Conservation (phyloP, 2,113 vertebrate species). For the Talpa occidentalis region DNA sequence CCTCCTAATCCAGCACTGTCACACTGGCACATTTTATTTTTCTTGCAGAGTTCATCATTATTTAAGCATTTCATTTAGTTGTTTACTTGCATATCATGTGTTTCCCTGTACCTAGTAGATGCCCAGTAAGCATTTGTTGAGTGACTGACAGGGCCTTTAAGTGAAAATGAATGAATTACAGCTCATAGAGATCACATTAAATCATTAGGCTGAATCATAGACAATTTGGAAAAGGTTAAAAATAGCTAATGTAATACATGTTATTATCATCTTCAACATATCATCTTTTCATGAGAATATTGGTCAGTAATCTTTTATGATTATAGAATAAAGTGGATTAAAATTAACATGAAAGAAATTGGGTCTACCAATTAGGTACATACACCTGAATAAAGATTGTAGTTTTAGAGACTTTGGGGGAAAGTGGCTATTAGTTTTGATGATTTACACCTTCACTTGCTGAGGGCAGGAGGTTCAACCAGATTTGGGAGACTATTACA, state of each 20-base stretch:
- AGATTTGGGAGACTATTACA: neutral
- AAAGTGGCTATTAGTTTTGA: neutral
- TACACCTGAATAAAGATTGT: neutral
- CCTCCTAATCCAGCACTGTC: accelerated
- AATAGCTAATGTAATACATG: neutral
- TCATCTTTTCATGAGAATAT: neutral
- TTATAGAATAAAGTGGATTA: neutral
- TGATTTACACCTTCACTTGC: neutral
- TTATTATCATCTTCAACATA: neutral
- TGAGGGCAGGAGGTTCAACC: neutral
- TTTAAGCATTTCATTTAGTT: neutral
- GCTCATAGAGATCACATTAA: neutral
- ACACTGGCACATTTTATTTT: neutral
- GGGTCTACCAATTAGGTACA: neutral
- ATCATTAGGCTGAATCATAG: neutral
- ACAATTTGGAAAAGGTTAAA: neutral
- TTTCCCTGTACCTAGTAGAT: neutral
- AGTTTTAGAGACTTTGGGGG: neutral
- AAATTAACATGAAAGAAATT: neutral
- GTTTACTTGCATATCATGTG: no score
- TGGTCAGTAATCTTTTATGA: neutral
- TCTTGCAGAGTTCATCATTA: neutral
- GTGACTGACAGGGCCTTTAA: neutral
- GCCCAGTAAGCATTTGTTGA: neutral
- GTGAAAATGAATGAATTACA: neutral